Conservation (phyloP, 1,140 invertebrate species). For the Drosophila micromelanica region DNA sequence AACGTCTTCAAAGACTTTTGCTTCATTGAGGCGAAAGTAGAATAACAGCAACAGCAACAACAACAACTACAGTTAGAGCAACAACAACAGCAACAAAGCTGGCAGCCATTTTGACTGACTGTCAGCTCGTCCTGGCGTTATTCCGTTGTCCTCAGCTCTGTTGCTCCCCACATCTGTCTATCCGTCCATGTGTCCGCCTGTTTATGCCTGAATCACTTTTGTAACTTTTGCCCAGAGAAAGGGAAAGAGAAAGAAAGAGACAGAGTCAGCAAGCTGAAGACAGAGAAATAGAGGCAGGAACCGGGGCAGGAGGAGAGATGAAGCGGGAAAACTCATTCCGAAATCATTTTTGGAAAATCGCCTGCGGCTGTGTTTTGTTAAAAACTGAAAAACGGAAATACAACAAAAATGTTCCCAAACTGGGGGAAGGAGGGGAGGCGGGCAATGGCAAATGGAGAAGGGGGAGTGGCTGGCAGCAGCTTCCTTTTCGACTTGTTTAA, state of each 20-base stretch:
- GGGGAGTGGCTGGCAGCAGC: slow-evolving; percentile 14
- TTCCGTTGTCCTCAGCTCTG: not conserved
- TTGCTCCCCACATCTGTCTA: slow-evolving; percentile 4
- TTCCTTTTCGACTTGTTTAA: slow-evolving; percentile 72
- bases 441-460: not conserved
- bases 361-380: slow-evolving; percentile 74
- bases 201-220: slow-evolving; percentile 77
- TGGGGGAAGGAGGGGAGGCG: too few species aligned
- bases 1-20: slow-evolving; percentile 61
- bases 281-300: too few species aligned
- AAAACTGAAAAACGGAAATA: slow-evolving; percentile 78
- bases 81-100: slow-evolving; percentile 25
- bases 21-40: slow-evolving; percentile 61
- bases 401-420: slow-evolving; percentile 49
- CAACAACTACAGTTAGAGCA: slow-evolving; percentile 23
- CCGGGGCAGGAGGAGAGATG: not conserved
- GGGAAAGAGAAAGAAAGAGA: slow-evolving; percentile 12
- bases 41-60: slow-evolving; percentile 18
- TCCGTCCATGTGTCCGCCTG: slow-evolving; percentile 45
- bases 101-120: slow-evolving; percentile 76
- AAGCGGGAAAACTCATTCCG: slow-evolving; percentile 68
- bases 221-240: slow-evolving; percentile 59
- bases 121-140: slow-evolving; percentile 18
- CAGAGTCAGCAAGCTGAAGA: not conserved
- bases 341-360: slow-evolving; percentile 78